These are phyloP conservation scores for Myripristis murdjan DNA, from an alignment of 2,797 vertebrate genomes.

Conservation along the genomic window DNA sequence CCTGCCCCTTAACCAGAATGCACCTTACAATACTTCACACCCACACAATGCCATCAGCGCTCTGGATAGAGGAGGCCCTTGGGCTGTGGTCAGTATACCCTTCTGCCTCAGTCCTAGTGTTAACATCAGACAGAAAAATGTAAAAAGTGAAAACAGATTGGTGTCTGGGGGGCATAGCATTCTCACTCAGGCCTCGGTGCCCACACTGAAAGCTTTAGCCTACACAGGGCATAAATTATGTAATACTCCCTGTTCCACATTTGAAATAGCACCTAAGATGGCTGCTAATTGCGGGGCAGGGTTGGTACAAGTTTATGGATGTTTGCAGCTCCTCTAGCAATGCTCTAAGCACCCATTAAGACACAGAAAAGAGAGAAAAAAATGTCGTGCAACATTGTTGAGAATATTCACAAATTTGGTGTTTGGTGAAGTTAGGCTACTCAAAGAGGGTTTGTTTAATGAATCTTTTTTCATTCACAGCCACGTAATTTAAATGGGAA, in stretches of 20 bases:
- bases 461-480: conserved; percentile 12
- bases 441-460: conserved; percentile 4
- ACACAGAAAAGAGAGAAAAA: not conserved
- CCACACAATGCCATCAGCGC: conserved; percentile 45
- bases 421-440: conserved; percentile 3
- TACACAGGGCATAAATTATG: conserved; percentile 22
- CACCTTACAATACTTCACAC: conserved; percentile 32
- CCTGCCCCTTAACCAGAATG: conserved; percentile 27
- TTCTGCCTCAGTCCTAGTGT: conserved; percentile 27
- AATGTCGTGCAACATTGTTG: not conserved
- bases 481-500: conserved; percentile 2
- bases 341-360: not conserved
- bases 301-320: conserved; percentile 21
- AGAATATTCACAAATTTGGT: not conserved
- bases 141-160: conserved; percentile 32
- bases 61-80: conserved; percentile 27
- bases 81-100: conserved; percentile 22
- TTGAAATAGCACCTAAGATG: conserved; percentile 9
- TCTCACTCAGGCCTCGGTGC: conserved; percentile 10
- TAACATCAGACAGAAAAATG: conserved; percentile 47
- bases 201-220: conserved; percentile 28
- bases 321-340: conserved; percentile 6
- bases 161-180: not conserved
- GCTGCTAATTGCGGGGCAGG: conserved; percentile 13
- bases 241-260: conserved; percentile 17